A percentile compares a stretch with the other conserved stretches of the same genome.
Evolutionary conservation across 1,140 invertebrate genomes (phyloP).

Genomic region (Cyphomyrmex costatus): DNA sequence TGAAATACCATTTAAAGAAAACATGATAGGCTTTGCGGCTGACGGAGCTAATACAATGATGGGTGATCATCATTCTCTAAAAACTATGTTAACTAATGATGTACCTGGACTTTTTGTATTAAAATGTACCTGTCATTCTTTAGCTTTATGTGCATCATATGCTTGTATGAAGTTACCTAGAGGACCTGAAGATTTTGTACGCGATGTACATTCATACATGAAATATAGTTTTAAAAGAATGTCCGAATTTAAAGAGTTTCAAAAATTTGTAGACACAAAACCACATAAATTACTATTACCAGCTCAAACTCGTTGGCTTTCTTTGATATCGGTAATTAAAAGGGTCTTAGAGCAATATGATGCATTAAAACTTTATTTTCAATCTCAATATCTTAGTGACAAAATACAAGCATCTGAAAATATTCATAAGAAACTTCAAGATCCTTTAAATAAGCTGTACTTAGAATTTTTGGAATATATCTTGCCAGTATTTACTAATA

Average conservation of each 20-base stretch:
- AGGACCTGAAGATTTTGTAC: slow-evolving; percentile 64
- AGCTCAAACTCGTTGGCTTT: slow-evolving; percentile 1
- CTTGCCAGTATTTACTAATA: neutral
- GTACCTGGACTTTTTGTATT: slow-evolving; percentile 5
- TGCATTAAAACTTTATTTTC: slow-evolving; percentile 64
- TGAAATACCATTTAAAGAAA: slow-evolving; percentile 48
- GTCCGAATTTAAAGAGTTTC: neutral
- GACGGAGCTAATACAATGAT: slow-evolving; percentile 65
- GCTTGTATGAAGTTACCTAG: slow-evolving; percentile 79
- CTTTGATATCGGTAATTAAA: neutral
- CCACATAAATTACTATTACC: slow-evolving; percentile 6
- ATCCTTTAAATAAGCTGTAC: neutral
- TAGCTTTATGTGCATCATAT: slow-evolving; percentile 28
- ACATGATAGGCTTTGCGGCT: slow-evolving; percentile 67
- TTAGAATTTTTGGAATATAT: slow-evolving; percentile 19
- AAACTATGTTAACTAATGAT: slow-evolving; percentile 29
- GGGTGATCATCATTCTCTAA: slow-evolving; percentile 32
- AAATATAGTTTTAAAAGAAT: slow-evolving; percentile 18
- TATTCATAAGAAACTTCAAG: neutral
- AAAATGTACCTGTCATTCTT: no score
- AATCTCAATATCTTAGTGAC: slow-evolving; percentile 22
- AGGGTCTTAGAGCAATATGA: slow-evolving; percentile 51
- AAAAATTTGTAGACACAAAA: slow-evolving; percentile 5
- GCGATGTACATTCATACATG: slow-evolving; percentile 50
- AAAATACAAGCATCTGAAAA: neutral